These are phyloP conservation scores for Periophthalmodon schlosseri DNA, from an alignment of 2,113 vertebrate species.

Conservation along the genomic window DNA sequence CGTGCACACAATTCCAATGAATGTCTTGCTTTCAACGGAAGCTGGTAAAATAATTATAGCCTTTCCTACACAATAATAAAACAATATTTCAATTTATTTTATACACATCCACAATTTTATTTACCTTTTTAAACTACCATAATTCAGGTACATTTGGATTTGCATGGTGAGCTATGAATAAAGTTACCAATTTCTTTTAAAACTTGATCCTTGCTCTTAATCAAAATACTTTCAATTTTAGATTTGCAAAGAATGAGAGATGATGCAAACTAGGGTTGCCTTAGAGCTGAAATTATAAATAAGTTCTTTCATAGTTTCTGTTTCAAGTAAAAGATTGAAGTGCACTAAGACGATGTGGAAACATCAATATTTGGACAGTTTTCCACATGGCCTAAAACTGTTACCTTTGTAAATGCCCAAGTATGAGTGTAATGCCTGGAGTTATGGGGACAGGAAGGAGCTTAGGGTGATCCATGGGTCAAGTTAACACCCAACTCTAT, in stretches of 20 bases:
- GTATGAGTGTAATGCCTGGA: conserved; percentile 1
- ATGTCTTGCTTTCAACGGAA: background rate
- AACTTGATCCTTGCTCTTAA: background rate
- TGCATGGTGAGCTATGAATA: no score
- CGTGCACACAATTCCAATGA: background rate
- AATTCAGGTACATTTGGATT: no score
- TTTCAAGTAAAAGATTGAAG: background rate
- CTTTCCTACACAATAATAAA: no score
- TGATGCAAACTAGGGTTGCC: background rate
- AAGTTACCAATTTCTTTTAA: no score
- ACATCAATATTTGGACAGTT: background rate
- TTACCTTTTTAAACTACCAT: no score
- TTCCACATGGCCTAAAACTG: background rate
- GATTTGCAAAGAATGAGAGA: background rate
- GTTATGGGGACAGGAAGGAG: background rate
- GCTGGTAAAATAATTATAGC: background rate
- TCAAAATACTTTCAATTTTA: background rate
- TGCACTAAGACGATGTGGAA: background rate
- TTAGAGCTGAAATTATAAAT: background rate
- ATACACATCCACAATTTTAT: no score
- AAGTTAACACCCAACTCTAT: conserved; percentile 1
- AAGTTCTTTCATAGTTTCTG: background rate
- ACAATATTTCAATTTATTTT: no score
- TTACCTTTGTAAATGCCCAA: background rate
- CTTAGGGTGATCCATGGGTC: background rate